Evolutionary conservation across 1,140 invertebrate genomes (phyloP), one percentile per base, ranked within the genome.

Genomic region (Melitaea cinxia): DNA sequence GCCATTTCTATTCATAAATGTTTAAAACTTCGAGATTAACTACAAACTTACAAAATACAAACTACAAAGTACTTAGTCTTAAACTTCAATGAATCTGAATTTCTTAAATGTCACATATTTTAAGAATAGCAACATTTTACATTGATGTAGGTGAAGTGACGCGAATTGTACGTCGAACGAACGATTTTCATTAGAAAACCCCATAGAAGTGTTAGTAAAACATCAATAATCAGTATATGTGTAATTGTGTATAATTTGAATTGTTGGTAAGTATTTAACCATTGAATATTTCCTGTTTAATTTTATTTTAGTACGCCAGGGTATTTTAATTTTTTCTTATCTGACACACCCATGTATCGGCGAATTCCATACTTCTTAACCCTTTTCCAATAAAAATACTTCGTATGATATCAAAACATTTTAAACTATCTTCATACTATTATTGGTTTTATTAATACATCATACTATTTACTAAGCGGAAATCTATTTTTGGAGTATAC

Each of bases 261-360:
- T 53, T 53, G 24, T 26, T 53, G 63, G 63, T 65, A 65, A 64
- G 53, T 56, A 4, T 1, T 49, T 17, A 21, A 33, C 26, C 9
- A 39, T 57, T 28, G 14, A 9, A n/a, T 15, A 37, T 57, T 17
- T 42, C 9, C 15, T 6, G 14, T 1, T 42, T 42, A 7, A 14
- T 0, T 33, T 15, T 15, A 35, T 23, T 47, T 23, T 47, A 24
- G n/a, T 23, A 14, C 9, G 21, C 2, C 14, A 39, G 6, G n/a
- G 4, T 14, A 1, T 3, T n/a, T 21, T 10, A 23, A 7, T 21
- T 21, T 21, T 64, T 24, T 58, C 28, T 58, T 80, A 76, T 83
- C 77, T 79, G 86, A 89, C 86, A 89, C 86, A 85, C 86, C 86
- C 84, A 85, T 80, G 65, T 60, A 65, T 83, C 66, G 60, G 60